phyloP scores from a whole-genome alignment of 2,113 vertebrate species.

The Gracilinanus agilis region DNA sequence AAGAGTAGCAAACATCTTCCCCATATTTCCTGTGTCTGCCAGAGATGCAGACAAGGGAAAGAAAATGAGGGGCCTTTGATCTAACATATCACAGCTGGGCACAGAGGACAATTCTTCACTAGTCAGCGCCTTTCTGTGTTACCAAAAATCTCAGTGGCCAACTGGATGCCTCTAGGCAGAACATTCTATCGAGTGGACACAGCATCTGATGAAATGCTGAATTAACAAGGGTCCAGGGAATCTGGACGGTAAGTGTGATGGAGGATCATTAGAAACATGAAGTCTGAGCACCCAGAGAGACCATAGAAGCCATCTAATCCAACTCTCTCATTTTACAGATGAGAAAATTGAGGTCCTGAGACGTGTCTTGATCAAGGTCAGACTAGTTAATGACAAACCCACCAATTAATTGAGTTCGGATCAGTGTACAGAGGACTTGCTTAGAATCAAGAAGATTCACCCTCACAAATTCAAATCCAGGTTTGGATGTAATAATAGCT shows the following conservation, averaged over 20 bases:
- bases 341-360: constrained; percentile 48
- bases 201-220: neutral
- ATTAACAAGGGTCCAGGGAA: neutral
- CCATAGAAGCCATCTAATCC: constrained; percentile 48
- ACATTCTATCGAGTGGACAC: neutral
- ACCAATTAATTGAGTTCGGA: constrained; percentile 31
- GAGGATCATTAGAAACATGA: constrained; percentile 47
- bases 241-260: neutral
- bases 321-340: constrained; percentile 49
- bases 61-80: neutral
- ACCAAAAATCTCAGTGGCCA: neutral
- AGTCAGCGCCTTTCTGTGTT: constrained; percentile 17
- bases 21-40: neutral
- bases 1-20: constrained; percentile 65
- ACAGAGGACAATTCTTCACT: neutral
- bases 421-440: neutral
- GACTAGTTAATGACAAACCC: constrained; percentile 40
- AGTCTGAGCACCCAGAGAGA: constrained; percentile 50
- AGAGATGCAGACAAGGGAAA: constrained; percentile 40
- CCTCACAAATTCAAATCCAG: too few relatives aligned
- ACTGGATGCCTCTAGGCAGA: neutral
- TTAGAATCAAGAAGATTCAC: neutral
- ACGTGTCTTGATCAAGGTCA: constrained; percentile 51
- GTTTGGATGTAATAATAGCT: too few relatives aligned
- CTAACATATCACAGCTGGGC: neutral